Conservation (phyloP, 2,113 vertebrate species). For the Rhinolophus ferrumequinum region DNA sequence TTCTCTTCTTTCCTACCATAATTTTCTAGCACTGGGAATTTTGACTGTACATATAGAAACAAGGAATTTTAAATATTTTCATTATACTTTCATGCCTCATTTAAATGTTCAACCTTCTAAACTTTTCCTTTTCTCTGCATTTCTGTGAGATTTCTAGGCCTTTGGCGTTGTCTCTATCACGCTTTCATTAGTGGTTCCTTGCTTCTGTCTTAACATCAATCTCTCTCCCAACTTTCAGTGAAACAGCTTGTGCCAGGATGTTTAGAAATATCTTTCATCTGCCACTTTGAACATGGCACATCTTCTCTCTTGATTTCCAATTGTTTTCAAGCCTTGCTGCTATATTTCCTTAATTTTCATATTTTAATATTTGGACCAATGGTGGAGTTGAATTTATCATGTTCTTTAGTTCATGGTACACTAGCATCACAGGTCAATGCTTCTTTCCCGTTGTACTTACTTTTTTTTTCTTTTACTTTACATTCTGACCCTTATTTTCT, state of each 20-base stretch:
- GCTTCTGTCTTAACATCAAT: background rate
- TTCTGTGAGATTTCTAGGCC: background rate
- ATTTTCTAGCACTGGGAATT: background rate
- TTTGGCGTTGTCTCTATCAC: background rate
- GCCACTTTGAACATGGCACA: background rate
- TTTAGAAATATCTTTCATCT: slow-evolving; percentile 17
- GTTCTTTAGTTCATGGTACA: background rate
- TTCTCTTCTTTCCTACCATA: background rate
- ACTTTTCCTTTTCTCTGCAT: background rate
- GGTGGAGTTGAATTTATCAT: background rate
- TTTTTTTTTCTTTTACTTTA: background rate
- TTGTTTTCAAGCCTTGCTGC: background rate
- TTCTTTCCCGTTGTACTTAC: background rate
- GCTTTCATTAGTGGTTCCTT: background rate
- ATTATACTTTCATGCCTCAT: background rate
- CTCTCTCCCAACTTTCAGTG: background rate
- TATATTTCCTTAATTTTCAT: background rate
- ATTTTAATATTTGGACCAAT: background rate
- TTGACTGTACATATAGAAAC: background rate
- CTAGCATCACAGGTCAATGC: background rate
- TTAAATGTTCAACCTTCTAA: background rate
- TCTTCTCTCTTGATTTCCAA: background rate
- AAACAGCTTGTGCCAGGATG: background rate
- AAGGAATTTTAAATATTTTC: background rate
- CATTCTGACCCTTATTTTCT: background rate